Percentiles rank a stretch among this genome's conserved stretches.
Conservation (phyloP, 2,113 vertebrate species). For the Lophura nycthemera region DNA sequence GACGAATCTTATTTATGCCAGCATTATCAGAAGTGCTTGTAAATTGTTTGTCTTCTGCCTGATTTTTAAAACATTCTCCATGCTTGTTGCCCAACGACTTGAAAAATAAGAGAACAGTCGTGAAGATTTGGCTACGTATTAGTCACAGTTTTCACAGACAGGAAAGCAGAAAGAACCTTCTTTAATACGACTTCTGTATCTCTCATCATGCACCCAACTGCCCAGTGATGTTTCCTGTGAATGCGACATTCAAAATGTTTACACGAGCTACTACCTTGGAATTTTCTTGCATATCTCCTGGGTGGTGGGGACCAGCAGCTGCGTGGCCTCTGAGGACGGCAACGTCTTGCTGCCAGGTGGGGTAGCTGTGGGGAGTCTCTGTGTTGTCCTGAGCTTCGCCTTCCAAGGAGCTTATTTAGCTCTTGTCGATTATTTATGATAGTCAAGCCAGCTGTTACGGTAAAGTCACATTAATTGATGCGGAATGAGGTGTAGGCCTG, state of each 20-base stretch:
- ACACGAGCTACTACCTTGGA: not conserved
- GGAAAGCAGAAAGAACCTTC: not conserved
- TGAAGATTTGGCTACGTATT: accelerated
- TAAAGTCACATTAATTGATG: not conserved
- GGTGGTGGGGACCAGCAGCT: not conserved
- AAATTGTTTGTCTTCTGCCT: not conserved
- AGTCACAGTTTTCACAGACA: not conserved
- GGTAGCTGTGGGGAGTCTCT: not conserved
- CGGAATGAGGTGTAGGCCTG: not conserved
- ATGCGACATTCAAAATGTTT: not conserved
- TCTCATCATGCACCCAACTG: not conserved
- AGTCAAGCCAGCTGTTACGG: not conserved
- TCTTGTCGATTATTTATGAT: not conserved
- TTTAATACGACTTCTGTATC: not conserved
- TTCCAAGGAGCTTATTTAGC: not conserved
- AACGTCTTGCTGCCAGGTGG: not conserved
- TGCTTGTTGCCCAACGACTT: not conserved
- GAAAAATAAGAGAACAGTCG: not conserved
- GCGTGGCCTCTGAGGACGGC: not conserved
- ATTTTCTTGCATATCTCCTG: not conserved
- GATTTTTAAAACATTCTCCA: not conserved
- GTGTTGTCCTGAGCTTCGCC: not conserved
- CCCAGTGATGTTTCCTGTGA: not conserved
- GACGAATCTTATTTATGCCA: not conserved
- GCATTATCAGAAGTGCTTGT: not conserved